Evolutionary conservation across 2,113 vertebrate species (phyloP).

Genomic region (Casuarius casuarius): DNA sequence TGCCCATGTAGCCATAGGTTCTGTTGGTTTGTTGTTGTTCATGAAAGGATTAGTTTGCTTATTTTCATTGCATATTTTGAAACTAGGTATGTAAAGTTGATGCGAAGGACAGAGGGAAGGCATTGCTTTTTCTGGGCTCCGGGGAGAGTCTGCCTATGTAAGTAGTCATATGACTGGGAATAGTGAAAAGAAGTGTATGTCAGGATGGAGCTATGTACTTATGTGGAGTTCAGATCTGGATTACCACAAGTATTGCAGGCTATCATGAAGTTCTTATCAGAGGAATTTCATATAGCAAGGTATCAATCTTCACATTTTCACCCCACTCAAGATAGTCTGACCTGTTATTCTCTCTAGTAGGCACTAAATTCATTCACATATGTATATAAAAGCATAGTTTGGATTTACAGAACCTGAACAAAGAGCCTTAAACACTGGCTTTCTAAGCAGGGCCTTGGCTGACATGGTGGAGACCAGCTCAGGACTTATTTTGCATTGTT

Average conservation of each 20-base stretch:
- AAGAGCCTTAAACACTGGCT: neutral
- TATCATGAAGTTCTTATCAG: neutral
- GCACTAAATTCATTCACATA: neutral
- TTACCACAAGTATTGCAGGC: neutral
- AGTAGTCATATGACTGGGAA: neutral
- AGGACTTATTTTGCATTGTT: slow-evolving; percentile 19
- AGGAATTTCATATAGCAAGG: neutral
- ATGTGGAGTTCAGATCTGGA: neutral
- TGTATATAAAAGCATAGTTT: neutral
- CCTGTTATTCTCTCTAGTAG: neutral
- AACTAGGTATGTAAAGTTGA: neutral
- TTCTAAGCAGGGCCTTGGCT: neutral
- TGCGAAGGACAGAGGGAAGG: neutral
- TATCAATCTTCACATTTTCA: neutral
- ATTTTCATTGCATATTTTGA: neutral
- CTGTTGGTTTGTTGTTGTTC: neutral
- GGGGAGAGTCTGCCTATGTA: neutral
- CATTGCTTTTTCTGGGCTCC: neutral
- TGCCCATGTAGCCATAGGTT: neutral
- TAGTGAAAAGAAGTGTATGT: neutral
- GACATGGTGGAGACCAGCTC: neutral
- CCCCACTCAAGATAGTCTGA: neutral
- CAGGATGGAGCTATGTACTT: neutral
- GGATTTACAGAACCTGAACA: neutral
- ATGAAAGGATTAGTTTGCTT: neutral